phyloP scores from a whole-genome alignment of 1,140 invertebrate species.

The Drosophila eugracilis region DNA sequence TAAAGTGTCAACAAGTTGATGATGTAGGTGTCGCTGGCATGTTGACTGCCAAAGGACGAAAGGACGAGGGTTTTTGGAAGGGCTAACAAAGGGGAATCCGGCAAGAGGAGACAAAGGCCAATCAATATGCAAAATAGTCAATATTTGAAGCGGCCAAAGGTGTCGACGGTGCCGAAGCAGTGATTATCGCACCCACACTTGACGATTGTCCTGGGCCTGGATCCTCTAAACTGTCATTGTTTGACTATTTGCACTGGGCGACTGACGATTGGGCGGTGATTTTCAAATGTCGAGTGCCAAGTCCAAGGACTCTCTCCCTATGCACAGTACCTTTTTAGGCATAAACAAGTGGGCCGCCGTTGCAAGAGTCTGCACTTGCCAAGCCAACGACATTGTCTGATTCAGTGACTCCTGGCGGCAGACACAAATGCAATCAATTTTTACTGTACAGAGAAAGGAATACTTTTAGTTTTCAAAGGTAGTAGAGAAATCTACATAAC shows the following conservation, averaged over 20 bases:
- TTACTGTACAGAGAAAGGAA: constrained; percentile 16
- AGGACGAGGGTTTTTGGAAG: neutral
- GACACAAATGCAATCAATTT: constrained; percentile 77
- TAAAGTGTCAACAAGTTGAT: constrained; percentile 79
- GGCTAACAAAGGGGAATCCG: neutral
- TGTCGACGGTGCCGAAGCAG: constrained; percentile 32
- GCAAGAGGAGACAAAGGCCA: constrained; percentile 44
- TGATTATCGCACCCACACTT: constrained; percentile 60
- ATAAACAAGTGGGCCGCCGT: constrained; percentile 56
- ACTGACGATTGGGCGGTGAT: neutral
- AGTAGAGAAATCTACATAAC: neutral
- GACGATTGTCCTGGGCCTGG: constrained; percentile 42
- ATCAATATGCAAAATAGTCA: constrained; percentile 77
- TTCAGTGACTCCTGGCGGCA: constrained; percentile 39
- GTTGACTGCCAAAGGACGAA: constrained; percentile 30
- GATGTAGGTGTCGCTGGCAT: constrained; percentile 61
- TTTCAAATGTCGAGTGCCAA: constrained; percentile 51
- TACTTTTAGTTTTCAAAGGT: too few species aligned
- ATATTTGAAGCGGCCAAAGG: constrained; percentile 64
- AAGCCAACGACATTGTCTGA: constrained; percentile 67
- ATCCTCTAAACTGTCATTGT: constrained; percentile 58
- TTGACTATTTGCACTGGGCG: constrained; percentile 64
- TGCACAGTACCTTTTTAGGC: constrained; percentile 62
- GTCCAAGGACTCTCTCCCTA: constrained; percentile 61
- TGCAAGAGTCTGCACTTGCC: constrained; percentile 64